Conservation (phyloP, 2,888 invertebrate species). For the Xanthostigma xanthostigma region DNA sequence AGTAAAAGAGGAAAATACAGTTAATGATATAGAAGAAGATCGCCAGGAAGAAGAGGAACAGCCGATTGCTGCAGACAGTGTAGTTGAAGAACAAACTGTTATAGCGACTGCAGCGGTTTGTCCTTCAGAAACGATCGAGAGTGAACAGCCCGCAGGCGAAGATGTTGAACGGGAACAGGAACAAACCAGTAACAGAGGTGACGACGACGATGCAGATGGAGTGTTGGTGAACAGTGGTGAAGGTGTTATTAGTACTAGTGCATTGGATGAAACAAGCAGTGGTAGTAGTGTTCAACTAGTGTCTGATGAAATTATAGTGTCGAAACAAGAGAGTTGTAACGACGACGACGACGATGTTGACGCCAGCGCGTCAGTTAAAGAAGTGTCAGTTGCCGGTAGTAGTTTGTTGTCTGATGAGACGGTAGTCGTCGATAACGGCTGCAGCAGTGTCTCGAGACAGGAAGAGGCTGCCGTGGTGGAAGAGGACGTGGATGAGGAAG, state of each 20-base stretch:
- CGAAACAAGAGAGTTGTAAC: not conserved
- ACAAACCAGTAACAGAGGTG: slow-evolving; percentile 4
- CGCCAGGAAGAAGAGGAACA: slow-evolving; percentile 2
- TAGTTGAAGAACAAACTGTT: not conserved
- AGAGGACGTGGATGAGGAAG: slow-evolving; percentile 29
- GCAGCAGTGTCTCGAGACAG: slow-evolving; percentile 23
- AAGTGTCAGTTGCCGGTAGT: slow-evolving; percentile 13
- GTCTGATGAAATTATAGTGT: too few species aligned
- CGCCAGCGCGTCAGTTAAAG: slow-evolving; percentile 7
- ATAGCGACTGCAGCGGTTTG: not conserved
- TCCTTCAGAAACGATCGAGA: slow-evolving; percentile 10
- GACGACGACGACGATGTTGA: slow-evolving; percentile 7
- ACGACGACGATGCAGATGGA: slow-evolving; percentile 8
- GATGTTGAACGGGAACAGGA: slow-evolving; percentile 6
- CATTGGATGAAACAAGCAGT: slow-evolving; percentile 19
- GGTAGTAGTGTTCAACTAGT: slow-evolving; percentile 20
- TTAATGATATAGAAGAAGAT: slow-evolving; percentile 11
- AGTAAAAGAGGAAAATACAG: slow-evolving; percentile 8
- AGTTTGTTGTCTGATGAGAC: slow-evolving; percentile 11
- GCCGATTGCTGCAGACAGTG: slow-evolving; percentile 3
- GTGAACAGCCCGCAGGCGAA: slow-evolving; percentile 2
- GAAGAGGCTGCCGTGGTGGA: slow-evolving; percentile 26
- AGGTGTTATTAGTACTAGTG: slow-evolving; percentile 11
- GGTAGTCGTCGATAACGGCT: slow-evolving; percentile 22
- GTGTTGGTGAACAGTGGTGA: slow-evolving; percentile 9